These are phyloP conservation scores for Scaptomyza montana DNA, from an alignment of 1,140 invertebrate genomes.

Conservation along the genomic window DNA sequence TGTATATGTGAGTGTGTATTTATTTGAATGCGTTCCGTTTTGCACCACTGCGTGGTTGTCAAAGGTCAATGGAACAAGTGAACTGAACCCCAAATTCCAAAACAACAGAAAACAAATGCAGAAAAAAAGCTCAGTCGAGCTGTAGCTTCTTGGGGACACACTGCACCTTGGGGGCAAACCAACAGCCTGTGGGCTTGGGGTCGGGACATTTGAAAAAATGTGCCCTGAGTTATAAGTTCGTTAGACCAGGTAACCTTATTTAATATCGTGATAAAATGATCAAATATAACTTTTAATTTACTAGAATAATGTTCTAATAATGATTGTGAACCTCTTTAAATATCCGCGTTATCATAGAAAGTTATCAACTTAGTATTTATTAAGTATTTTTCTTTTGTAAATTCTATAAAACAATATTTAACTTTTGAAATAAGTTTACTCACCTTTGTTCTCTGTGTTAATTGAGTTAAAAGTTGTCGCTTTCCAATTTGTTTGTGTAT, in stretches of 20 bases:
- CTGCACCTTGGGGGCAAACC: constrained; percentile 36
- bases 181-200: no score
- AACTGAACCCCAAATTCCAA: constrained; percentile 42
- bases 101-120: constrained; percentile 16
- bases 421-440: constrained; percentile 26
- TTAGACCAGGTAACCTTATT: not conserved
- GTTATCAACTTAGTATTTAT: no score
- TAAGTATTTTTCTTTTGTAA: no score
- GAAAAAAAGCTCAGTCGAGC: constrained; percentile 5
- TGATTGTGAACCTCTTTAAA: no score
- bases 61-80: constrained; percentile 77
- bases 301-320: no score
- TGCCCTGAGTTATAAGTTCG: constrained; percentile 39
- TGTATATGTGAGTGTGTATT: constrained; percentile 19
- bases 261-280: no score
- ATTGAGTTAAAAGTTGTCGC: constrained; percentile 28
- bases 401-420: no score
- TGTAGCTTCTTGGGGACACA: constrained; percentile 25
- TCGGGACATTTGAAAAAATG: constrained; percentile 13
- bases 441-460: constrained; percentile 45
- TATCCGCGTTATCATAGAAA: no score
- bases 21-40: constrained; percentile 40
- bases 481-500: constrained; percentile 55
- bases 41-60: constrained; percentile 33
- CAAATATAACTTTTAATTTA: no score